A percentile compares a stretch with the other conserved stretches of the same genome.
Conservation (phyloP, 1,140 invertebrate species). For the Zaprionus taronus region DNA sequence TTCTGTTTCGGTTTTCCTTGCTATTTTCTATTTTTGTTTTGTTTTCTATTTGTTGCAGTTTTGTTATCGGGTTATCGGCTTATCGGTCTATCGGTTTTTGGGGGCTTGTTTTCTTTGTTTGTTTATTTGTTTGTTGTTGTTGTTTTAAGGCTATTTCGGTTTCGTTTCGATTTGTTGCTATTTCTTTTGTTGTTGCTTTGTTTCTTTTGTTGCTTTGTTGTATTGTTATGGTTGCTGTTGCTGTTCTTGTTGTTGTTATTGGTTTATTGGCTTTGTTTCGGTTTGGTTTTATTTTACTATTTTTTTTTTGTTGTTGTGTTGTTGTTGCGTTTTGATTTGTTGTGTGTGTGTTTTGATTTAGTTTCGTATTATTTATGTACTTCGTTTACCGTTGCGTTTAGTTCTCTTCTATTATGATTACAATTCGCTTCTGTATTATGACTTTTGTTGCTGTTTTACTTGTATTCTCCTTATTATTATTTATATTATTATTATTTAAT, state of each 20-base stretch:
- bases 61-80: conserved; percentile 50
- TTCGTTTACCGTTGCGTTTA: conserved; percentile 46
- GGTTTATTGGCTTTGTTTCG: conserved; percentile 56
- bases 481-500: conserved; percentile 52
- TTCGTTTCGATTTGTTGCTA: conserved; percentile 50
- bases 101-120: conserved; percentile 35
- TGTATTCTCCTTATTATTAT: conserved; percentile 37
- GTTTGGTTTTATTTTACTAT: conserved; percentile 54
- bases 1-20: conserved; percentile 63
- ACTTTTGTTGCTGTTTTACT: conserved; percentile 31
- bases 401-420: conserved; percentile 47
- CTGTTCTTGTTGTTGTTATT: conserved; percentile 54
- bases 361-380: conserved; percentile 34
- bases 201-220: conserved; percentile 42
- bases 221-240: conserved; percentile 36
- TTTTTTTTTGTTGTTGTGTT: conserved; percentile 28
- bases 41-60: conserved; percentile 39
- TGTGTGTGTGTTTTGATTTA: conserved; percentile 32
- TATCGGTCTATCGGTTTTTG: conserved; percentile 39
- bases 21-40: conserved; percentile 53
- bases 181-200: conserved; percentile 31
- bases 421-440: conserved; percentile 50
- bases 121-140: not conserved
- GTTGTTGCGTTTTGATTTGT: conserved; percentile 55
- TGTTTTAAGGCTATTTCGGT: conserved; percentile 54